Evolutionary conservation across 1,140 invertebrate species (phyloP).

Genomic region (Pseudomyrmex dendroicus): DNA sequence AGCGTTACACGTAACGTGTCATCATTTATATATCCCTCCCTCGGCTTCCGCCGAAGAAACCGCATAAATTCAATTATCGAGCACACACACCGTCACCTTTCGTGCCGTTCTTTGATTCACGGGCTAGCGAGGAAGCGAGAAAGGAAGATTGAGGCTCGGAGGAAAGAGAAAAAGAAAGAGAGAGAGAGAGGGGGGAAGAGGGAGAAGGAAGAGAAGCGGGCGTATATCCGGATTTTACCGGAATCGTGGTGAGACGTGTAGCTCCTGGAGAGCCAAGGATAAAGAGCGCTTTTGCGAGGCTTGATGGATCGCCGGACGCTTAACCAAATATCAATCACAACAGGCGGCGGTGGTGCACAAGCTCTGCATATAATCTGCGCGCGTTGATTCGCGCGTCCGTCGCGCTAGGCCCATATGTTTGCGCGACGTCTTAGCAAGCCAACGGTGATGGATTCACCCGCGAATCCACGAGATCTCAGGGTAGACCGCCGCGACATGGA

Average conservation of each 20-base stretch:
- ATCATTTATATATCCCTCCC: background rate
- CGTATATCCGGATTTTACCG: slow-evolving; percentile 63
- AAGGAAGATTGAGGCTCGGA: background rate
- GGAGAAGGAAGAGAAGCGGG: background rate
- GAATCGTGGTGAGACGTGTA: slow-evolving; percentile 69
- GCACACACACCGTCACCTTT: background rate
- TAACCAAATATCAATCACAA: slow-evolving; percentile 79
- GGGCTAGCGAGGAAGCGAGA: slow-evolving; percentile 23
- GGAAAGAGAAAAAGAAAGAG: background rate
- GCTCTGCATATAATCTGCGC: slow-evolving; percentile 72
- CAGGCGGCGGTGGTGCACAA: slow-evolving; percentile 55
- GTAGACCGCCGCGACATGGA: slow-evolving; percentile 18
- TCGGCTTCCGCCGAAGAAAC: background rate
- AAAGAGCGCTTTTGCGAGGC: slow-evolving; percentile 74
- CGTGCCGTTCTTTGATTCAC: background rate
- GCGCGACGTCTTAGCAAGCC: slow-evolving; percentile 68
- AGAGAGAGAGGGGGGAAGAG: background rate
- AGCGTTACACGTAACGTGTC: background rate
- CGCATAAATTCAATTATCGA: slow-evolving; percentile 58
- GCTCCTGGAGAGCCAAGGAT: slow-evolving; percentile 67
- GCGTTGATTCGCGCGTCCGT: slow-evolving; percentile 67
- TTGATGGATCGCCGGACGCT: slow-evolving; percentile 77
- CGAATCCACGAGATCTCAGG: slow-evolving; percentile 25
- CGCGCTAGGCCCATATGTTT: slow-evolving; percentile 64
- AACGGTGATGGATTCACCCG: slow-evolving; percentile 59